Base-by-base conservation (phyloP, 1,140 invertebrate genomes). In the Cherax destructor region DNA sequence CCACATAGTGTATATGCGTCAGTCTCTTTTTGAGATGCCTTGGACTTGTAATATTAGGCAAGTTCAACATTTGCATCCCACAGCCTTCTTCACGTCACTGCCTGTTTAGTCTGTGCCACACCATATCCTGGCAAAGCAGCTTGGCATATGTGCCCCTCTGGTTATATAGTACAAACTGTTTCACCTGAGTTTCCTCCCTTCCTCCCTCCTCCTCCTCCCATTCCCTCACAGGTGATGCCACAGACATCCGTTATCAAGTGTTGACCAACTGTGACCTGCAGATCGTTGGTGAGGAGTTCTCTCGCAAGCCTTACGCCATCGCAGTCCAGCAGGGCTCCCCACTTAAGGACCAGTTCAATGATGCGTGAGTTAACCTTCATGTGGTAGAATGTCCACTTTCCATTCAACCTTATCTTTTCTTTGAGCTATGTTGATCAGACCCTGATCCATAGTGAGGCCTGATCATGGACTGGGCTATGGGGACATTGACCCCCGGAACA, bases 321-420 rank as follows among this genome's bases (percentile, higher is more conserved):
- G 99, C 98, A 1, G 98, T 99, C 0, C 98, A 99, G 94, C 98
- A 99, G 94, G 98, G 98, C 9, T 99, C 98, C 0, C 97, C 98
- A 7, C 95, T 99, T 6, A 98, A 98, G 94, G 97, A 98, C 95
- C 97, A 98, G 94, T 97, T 98, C 88, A 98, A 98, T 94, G 98
- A 97, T 94, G 97, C 97, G 97, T 98, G 95, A 96, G 96, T 96
- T 11, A 9, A 11, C 24, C 24, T n/a, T 24, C 30, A 11, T n/a
- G 5, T 69, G 65, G 65, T 21, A n/a, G 65, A 18, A 69, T 5
- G 65, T 69, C 65, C 21, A 18, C 65, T 18, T 69, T 18, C 65
- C 65, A 18, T 1, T 69, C 13, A 18, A 13, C 5, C 18, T 3
- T n/a, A n/a, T 69, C 65, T 13, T 69, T 69, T 18, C 16, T 69